phyloP scores from a whole-genome alignment of 2,113 vertebrate species.

The Campylomormyrus tamandua region DNA sequence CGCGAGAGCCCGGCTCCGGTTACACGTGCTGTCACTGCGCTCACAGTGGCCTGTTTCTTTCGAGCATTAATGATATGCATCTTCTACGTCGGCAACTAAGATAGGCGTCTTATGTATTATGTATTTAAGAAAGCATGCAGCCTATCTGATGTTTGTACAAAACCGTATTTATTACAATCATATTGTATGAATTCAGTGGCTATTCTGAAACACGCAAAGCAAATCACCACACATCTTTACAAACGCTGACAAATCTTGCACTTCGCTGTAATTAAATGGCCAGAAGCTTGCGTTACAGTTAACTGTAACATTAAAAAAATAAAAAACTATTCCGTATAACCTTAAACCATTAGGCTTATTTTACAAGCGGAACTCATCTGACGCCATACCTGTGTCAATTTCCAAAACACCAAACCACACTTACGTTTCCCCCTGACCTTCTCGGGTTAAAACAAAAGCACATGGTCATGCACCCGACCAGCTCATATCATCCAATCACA shows the following conservation, averaged over 20 bases:
- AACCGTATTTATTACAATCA: not conserved
- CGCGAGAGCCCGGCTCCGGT: slow-evolving; percentile 19
- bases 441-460: not conserved
- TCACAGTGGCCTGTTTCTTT: not conserved
- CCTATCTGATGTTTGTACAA: not conserved
- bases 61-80: not conserved
- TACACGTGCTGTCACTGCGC: slow-evolving; percentile 9
- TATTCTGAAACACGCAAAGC: not conserved
- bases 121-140: not conserved
- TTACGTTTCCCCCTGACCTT: not conserved
- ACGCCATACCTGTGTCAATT: not conserved
- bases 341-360: not conserved
- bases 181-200: not conserved
- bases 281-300: not conserved
- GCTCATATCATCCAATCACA: not conserved
- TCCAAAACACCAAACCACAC: not conserved
- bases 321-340: not conserved
- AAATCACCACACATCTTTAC: not conserved
- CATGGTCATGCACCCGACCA: not conserved
- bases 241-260: not conserved
- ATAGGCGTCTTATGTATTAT: not conserved
- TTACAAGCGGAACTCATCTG: not conserved
- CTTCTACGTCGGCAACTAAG: not conserved
- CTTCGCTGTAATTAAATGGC: not conserved
- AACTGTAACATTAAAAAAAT: not conserved